phyloP scores from a whole-genome alignment of 2,888 invertebrate species.

The Lepidocyrtoides sp. region DNA sequence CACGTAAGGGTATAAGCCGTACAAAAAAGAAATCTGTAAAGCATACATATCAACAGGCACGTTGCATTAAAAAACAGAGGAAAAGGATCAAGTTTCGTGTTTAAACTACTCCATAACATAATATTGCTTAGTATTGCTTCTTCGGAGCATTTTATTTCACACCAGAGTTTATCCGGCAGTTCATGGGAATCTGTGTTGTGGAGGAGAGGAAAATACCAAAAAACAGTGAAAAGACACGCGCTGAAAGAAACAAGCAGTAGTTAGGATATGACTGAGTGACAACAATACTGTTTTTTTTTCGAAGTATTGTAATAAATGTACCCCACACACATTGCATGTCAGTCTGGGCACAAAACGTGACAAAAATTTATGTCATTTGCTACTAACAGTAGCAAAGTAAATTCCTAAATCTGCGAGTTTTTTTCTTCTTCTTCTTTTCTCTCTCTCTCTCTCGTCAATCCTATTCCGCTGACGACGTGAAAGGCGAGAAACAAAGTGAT shows the following conservation, averaged over 20 bases:
- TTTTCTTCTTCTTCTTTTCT: not conserved
- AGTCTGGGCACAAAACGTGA: not conserved
- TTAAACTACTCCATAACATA: not conserved
- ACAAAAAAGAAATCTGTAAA: constrained; percentile 30
- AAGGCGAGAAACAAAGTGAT: not conserved
- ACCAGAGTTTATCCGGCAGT: constrained; percentile 16
- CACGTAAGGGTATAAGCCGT: too few relatives aligned
- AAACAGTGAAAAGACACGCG: constrained; percentile 41
- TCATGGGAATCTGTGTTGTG: constrained; percentile 1
- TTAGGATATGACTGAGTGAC: too few relatives aligned
- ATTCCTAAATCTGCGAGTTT: too few relatives aligned
- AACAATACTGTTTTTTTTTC: not conserved
- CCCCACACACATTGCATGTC: not conserved
- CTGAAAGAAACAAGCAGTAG: not conserved
- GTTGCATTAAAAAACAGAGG: not conserved
- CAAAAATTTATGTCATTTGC: not conserved
- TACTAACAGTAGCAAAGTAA: not conserved
- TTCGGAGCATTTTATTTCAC: not conserved
- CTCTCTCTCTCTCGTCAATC: not conserved
- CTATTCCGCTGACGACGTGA: too few relatives aligned
- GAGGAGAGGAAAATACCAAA: constrained; percentile 16
- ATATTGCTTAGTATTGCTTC: not conserved
- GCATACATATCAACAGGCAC: constrained; percentile 32
- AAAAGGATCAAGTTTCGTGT: not conserved
- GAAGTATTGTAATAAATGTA: not conserved